These are phyloP conservation scores for Odontothrips loti DNA, from an alignment of 2,888 invertebrate species.

Conservation along the genomic window DNA sequence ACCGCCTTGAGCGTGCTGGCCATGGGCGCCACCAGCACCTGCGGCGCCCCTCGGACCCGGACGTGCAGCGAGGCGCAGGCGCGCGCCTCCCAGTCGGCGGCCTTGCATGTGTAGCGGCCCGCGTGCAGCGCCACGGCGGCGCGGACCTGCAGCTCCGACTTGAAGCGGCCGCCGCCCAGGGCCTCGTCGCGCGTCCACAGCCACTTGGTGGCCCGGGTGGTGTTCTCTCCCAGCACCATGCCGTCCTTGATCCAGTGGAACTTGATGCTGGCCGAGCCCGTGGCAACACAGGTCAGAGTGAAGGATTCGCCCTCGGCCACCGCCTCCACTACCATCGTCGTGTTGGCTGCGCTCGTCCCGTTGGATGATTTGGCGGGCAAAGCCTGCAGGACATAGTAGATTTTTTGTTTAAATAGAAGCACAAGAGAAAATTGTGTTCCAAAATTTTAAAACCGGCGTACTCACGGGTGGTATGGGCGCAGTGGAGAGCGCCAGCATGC, in stretches of 20 bases:
- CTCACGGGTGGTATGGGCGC: neutral
- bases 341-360: no score
- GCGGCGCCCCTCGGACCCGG: neutral
- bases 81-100: neutral
- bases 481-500: neutral
- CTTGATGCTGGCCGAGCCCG: conserved; percentile 6
- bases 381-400: neutral
- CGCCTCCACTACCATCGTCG: neutral
- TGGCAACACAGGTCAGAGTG: neutral
- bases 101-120: conserved; percentile 7
- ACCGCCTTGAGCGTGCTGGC: conserved; percentile 13
- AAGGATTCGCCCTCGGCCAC: conserved; percentile 7
- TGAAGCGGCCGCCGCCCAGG: conserved; percentile 6
- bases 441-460: no score
- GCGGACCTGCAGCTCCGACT: conserved; percentile 8
- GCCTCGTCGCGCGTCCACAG: conserved; percentile 4
- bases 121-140: conserved; percentile 8
- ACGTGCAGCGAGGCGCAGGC: neutral
- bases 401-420: no score
- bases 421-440: no score
- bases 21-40: neutral
- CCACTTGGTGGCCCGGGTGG: conserved; percentile 15
- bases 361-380: neutral
- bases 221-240: neutral
- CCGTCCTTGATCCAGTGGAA: conserved; percentile 24